Evolutionary conservation across 2,797 vertebrate genomes (phyloP).

Genomic region (Lerista edwardsae): DNA sequence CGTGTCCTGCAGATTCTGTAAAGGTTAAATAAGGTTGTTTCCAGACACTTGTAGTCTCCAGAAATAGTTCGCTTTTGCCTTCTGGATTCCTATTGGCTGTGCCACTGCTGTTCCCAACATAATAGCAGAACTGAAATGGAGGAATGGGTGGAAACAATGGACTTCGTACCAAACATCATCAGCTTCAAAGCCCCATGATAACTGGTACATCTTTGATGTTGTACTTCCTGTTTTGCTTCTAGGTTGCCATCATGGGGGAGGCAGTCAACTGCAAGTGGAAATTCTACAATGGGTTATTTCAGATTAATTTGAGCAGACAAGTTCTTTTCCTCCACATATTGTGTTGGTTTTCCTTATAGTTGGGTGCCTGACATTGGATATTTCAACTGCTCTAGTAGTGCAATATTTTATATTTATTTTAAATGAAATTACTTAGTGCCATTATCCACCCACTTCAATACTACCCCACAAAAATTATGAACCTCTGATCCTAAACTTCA

Average conservation of each 20-base stretch:
- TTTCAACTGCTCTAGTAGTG: slow-evolving; percentile 25
- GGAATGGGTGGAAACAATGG: not conserved
- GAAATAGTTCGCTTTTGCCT: not conserved
- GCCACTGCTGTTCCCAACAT: not conserved
- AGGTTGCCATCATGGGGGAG: not conserved
- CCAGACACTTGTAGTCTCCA: not conserved
- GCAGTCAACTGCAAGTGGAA: not conserved
- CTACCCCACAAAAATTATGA: slow-evolving; percentile 41
- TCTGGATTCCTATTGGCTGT: not conserved
- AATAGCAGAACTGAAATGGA: not conserved
- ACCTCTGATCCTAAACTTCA: slow-evolving; percentile 45
- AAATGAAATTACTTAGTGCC: slow-evolving; percentile 15
- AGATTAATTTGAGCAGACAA: slow-evolving; percentile 42
- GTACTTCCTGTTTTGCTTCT: not conserved
- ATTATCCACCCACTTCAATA: slow-evolving; percentile 45
- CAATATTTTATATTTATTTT: slow-evolving; percentile 27
- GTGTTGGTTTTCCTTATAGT: slow-evolving; percentile 43
- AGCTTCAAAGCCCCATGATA: not conserved
- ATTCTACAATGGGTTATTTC: slow-evolving; percentile 56
- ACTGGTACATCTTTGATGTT: not conserved
- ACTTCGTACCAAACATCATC: no score
- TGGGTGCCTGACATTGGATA: slow-evolving; percentile 34
- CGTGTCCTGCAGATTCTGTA: not conserved
- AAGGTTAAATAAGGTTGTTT: not conserved
- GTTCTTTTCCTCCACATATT: not conserved